Conservation (phyloP, 2,888 invertebrate genomes). For the Lasioglossum figueresi region DNA sequence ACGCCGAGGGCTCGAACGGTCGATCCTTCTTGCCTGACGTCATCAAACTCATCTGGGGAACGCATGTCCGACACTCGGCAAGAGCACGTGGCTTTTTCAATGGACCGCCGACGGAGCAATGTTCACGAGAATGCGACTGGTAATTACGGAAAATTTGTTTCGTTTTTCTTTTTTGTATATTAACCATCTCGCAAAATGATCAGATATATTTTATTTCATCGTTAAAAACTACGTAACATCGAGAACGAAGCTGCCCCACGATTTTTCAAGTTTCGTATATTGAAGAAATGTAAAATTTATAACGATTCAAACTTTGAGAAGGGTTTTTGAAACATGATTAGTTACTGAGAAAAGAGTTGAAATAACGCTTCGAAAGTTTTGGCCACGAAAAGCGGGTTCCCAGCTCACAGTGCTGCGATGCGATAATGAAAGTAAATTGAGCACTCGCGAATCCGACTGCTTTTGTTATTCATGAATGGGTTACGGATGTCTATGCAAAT, state of each 20-base stretch:
- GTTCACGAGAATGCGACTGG: background rate
- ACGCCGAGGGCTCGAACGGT: slow-evolving; percentile 77
- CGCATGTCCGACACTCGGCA: background rate
- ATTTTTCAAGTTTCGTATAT: too few relatives aligned
- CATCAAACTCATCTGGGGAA: slow-evolving; percentile 42
- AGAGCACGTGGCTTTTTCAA: slow-evolving; percentile 34
- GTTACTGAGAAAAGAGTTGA: too few relatives aligned
- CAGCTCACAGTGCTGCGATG: background rate
- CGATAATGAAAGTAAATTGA: background rate
- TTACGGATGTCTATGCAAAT: background rate
- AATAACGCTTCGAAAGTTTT: too few relatives aligned
- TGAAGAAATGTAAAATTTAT: too few relatives aligned
- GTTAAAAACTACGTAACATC: background rate
- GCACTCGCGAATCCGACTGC: background rate
- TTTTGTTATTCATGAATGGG: background rate
- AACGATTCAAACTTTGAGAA: too few relatives aligned
- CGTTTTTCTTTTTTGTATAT: background rate
- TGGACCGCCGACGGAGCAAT: background rate
- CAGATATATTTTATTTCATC: background rate
- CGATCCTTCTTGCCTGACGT: slow-evolving; percentile 74
- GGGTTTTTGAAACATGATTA: too few relatives aligned
- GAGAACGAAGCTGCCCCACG: background rate
- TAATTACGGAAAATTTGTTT: background rate
- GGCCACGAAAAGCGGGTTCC: too few relatives aligned
- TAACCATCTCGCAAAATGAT: background rate